A percentile compares a stretch with the other conserved stretches of the same genome.
Conservation (phyloP, 2,113 vertebrate species). For the Gasterosteus aculeatus region DNA sequence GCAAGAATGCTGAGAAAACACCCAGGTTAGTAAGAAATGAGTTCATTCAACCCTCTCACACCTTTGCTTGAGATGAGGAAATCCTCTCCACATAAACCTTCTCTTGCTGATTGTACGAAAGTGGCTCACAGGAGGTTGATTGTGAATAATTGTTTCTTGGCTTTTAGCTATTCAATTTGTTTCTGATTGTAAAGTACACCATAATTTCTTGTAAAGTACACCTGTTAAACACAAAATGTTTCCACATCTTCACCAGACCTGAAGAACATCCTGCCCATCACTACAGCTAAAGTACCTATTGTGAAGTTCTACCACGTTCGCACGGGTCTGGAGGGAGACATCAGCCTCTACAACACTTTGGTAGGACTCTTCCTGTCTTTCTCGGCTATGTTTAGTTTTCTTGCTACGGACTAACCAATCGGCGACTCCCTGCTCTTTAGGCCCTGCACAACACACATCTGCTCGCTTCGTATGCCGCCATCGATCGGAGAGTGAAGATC, state of each 20-base stretch:
- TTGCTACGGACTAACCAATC: neutral
- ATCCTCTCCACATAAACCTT: neutral
- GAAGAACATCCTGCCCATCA: slow-evolving; percentile 93
- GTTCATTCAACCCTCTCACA: neutral
- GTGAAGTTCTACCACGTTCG: slow-evolving; percentile 93
- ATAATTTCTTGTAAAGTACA: neutral
- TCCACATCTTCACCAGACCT: slow-evolving; percentile 78
- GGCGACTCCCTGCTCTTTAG: slow-evolving; percentile 64
- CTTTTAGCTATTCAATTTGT: neutral
- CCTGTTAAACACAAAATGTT: neutral
- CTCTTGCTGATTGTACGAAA: neutral
- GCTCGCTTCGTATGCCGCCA: slow-evolving; percentile 88
- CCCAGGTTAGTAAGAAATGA: slow-evolving; percentile 77
- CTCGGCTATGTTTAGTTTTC: neutral
- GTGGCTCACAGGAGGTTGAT: neutral
- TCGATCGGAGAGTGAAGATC: slow-evolving; percentile 91
- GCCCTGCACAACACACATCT: slow-evolving; percentile 93
- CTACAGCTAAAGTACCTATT: slow-evolving; percentile 95
- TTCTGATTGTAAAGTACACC: neutral
- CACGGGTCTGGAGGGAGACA: slow-evolving; percentile 94
- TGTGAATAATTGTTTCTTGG: neutral
- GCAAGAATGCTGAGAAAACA: slow-evolving; percentile 90
- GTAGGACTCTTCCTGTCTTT: slow-evolving; percentile 62
- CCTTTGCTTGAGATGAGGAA: neutral
- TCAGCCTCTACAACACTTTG: slow-evolving; percentile 96